These are phyloP conservation scores for Hydroisotoma schaefferi DNA, from an alignment of 2,888 invertebrate genomes.

Conservation along the genomic window DNA sequence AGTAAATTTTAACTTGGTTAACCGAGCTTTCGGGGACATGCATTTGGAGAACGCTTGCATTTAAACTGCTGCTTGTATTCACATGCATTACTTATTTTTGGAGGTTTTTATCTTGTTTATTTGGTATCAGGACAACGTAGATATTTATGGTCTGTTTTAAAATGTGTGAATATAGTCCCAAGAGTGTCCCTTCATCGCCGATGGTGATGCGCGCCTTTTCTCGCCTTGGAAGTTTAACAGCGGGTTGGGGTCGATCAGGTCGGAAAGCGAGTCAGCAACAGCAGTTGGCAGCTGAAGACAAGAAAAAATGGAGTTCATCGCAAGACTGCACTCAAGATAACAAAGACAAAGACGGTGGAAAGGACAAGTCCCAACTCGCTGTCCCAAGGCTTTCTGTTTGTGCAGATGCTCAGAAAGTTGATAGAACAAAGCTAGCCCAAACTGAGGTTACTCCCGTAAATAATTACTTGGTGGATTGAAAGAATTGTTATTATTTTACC, in stretches of 20 bases:
- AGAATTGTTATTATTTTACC: too few species aligned
- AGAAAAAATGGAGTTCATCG: conserved; percentile 76
- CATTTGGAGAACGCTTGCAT: too few species aligned
- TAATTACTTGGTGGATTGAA: too few species aligned
- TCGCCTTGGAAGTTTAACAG: conserved; percentile 82
- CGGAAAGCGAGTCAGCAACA: conserved; percentile 55
- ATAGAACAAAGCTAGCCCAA: conserved; percentile 84
- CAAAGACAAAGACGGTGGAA: conserved; percentile 50
- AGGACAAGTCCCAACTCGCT: conserved; percentile 73
- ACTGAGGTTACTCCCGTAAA: conserved; percentile 75
- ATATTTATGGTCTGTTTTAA: too few species aligned
- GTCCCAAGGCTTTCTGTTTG: conserved; percentile 86
- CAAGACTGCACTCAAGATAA: conserved; percentile 71
- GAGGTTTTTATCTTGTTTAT: too few species aligned
- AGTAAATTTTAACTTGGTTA: too few species aligned
- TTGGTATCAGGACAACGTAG: too few species aligned
- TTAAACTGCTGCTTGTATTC: too few species aligned
- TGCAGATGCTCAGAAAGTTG: conserved; percentile 87
- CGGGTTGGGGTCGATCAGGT: conserved; percentile 85
- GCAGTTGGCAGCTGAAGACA: conserved; percentile 76
- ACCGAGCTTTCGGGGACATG: too few species aligned
- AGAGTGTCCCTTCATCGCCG: conserved; percentile 89
- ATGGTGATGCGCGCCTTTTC: conserved; percentile 91
- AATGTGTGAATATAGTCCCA: conserved; percentile 75
- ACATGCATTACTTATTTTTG: too few species aligned